Base-by-base conservation (phyloP, 1,140 invertebrate species). In the Habropoda laboriosa region DNA sequence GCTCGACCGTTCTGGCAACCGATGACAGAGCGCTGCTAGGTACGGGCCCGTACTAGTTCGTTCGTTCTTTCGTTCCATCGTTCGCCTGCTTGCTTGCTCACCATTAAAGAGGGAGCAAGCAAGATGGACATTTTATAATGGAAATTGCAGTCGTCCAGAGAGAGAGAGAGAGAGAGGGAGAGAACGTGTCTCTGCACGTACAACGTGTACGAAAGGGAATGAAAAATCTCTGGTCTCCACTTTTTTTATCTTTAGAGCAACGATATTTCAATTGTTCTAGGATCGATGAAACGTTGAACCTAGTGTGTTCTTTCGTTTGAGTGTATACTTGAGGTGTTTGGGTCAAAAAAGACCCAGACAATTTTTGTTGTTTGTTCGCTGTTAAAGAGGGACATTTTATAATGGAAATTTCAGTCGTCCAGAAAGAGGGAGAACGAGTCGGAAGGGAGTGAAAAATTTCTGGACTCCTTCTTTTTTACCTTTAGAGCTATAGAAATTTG, bases 1-100 rank as follows among this genome's bases (percentile, higher is more conserved):
- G 64, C 79, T 79, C 79, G 53, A 80, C 75, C 63, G 80, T 87
- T 79, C 82, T 79, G 71, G 80, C 85, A 87, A 85, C 85, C 86
- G 82, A 84, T 78, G 82, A 86, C 79, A 86, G 74, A 82, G 76
- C n/a, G n/a, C 67, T 49, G 42, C 74, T 76, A 61, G 51, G 77
- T 81, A 80, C 66, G 32, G 38, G 61, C 51, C 55, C 79, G 58
- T 55, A 67, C 67, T 77, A 60, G 40, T 75, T 63, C 80, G 49
- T 35, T 72, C 74, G 60, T n/a, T n/a, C n/a, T n/a, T n/a, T n/a
- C n/a, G n/a, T n/a, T n/a, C n/a, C n/a, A n/a, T n/a, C n/a, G n/a
- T 60, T 71, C 63, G 45, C 71, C 58, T 60, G 60, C 63, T 64
- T n/a, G 49, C 32, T 70, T 32, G 2, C 24, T 47, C 70, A 13